These are phyloP conservation scores for Falcaria lacertinaria DNA, from an alignment of 2,888 invertebrate genomes.

Conservation along the genomic window DNA sequence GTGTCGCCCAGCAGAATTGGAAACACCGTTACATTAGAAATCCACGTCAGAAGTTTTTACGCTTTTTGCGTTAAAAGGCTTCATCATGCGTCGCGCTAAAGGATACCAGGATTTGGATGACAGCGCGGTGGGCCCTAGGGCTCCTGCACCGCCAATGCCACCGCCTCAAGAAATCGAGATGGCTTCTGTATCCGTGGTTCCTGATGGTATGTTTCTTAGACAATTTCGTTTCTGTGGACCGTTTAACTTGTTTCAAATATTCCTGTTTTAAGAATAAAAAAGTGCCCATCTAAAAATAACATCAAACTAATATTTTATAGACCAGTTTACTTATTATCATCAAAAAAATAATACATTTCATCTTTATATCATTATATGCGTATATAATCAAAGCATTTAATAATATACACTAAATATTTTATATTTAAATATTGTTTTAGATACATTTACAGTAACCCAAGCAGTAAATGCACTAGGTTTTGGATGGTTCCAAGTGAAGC, in stretches of 20 bases:
- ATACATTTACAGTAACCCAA: slow-evolving; percentile 92
- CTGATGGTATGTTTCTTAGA: slow-evolving; percentile 86
- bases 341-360: too few species aligned
- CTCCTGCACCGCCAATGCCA: slow-evolving; percentile 65
- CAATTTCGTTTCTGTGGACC: too few species aligned
- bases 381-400: too few species aligned
- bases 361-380: too few species aligned
- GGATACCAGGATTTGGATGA: slow-evolving; percentile 83
- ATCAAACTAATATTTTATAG: too few species aligned
- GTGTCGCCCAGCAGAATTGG: not conserved
- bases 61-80: slow-evolving; percentile 14
- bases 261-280: not conserved
- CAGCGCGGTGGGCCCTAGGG: slow-evolving; percentile 46
- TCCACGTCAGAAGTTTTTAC: slow-evolving; percentile 54
- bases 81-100: slow-evolving; percentile 73
- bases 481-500: slow-evolving; percentile 93
- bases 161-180: slow-evolving; percentile 86
- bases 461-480: slow-evolving; percentile 93
- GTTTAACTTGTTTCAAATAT: slow-evolving; percentile 1
- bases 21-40: slow-evolving; percentile 50
- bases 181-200: slow-evolving; percentile 88
- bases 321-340: too few species aligned
- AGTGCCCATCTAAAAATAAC: too few species aligned
- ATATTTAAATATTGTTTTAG: slow-evolving; percentile 80
- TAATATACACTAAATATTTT: too few species aligned